phyloP scores from a whole-genome alignment of 2,797 vertebrate genomes.

The Choloepus didactylus region DNA sequence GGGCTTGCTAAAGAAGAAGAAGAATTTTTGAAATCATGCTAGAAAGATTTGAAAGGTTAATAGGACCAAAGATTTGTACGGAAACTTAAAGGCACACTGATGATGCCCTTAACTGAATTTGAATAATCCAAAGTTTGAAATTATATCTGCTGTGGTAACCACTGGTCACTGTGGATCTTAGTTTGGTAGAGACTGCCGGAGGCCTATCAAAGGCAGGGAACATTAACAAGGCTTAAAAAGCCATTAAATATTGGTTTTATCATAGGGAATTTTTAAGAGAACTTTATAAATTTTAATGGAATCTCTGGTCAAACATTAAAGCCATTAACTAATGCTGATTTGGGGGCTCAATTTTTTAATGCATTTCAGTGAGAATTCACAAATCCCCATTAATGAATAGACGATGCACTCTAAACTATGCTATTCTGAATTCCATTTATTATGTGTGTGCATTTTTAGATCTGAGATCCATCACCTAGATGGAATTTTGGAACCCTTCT shows the following conservation, averaged over 20 bases:
- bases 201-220: neutral
- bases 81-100: too few species aligned
- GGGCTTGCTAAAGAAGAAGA: neutral
- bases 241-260: slow-evolving; percentile 44
- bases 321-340: slow-evolving; percentile 36
- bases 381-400: neutral
- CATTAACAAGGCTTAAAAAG: slow-evolving; percentile 16
- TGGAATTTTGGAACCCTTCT: neutral
- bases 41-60: neutral
- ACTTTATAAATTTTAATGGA: slow-evolving; percentile 4
- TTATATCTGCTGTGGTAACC: neutral
- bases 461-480: neutral
- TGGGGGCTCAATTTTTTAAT: neutral
- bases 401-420: neutral
- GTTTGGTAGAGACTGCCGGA: neutral
- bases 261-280: neutral
- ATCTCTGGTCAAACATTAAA: neutral
- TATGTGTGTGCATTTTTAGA: neutral
- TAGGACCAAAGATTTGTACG: too few species aligned
- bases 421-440: neutral
- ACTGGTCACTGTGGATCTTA: neutral
- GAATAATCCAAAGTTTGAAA: slow-evolving; percentile 24
- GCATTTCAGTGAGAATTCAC: neutral
- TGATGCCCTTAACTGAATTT: neutral
- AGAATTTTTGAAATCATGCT: neutral